A percentile compares a stretch with the other conserved stretches of the same genome.
These are phyloP conservation scores for Drosophila suzukii DNA, from an alignment of 1,140 invertebrate genomes.

Conservation along the genomic window DNA sequence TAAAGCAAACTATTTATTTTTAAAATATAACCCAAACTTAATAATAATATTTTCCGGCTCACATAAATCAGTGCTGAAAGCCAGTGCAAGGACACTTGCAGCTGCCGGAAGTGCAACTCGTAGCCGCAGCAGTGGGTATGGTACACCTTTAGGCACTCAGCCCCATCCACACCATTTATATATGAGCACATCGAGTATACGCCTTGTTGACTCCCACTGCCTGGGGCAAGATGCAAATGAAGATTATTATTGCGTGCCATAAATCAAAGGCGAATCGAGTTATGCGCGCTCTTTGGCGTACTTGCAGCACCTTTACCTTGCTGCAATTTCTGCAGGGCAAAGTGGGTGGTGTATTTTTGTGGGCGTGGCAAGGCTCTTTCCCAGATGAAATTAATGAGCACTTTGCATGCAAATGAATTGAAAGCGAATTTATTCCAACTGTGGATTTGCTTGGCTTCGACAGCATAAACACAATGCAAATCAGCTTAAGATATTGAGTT, in stretches of 20 bases:
- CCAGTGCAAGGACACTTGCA: slow-evolving; percentile 52
- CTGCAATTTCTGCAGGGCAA: slow-evolving; percentile 28
- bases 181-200: slow-evolving; percentile 51
- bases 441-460: neutral
- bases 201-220: slow-evolving; percentile 45
- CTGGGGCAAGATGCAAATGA: slow-evolving; percentile 65
- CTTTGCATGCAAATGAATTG: slow-evolving; percentile 65
- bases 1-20: neutral
- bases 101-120: slow-evolving; percentile 69
- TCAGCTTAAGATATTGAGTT: slow-evolving; percentile 1
- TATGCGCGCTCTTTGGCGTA: slow-evolving; percentile 67
- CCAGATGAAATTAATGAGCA: slow-evolving; percentile 67
- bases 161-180: slow-evolving; percentile 3
- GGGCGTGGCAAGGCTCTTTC: slow-evolving; percentile 10
- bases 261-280: slow-evolving; percentile 76
- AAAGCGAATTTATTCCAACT: slow-evolving; percentile 12
- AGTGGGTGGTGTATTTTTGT: neutral
- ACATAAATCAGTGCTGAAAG: slow-evolving; percentile 15
- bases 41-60: neutral
- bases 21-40: neutral
- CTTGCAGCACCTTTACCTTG: slow-evolving; percentile 53
- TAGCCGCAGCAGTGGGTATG: slow-evolving; percentile 21
- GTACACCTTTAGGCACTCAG: slow-evolving; percentile 1
- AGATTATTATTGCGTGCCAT: slow-evolving; percentile 79
- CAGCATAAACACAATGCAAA: slow-evolving; percentile 4